Evolutionary conservation across 1,140 invertebrate species (phyloP), one percentile per base, ranked within the genome.

Genomic region (Drosophila guanche): DNA sequence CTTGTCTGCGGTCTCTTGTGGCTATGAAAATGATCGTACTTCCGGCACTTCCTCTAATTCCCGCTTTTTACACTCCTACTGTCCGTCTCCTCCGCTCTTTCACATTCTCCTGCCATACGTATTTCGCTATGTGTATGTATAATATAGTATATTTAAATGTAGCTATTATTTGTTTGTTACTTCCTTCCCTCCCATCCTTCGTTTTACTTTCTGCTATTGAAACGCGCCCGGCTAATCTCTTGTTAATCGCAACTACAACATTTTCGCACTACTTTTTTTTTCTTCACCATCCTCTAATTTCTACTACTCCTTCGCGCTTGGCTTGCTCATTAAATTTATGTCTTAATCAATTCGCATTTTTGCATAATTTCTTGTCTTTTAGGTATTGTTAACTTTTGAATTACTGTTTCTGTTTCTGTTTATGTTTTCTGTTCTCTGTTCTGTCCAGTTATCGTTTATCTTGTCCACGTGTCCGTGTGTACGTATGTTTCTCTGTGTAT

Each of bases 331-430:
- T 85, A 63, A 61, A 63, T 79, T 79, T 90, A 89, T 71, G 72
- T 83, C 76, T 83, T 88, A 83, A 79, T 83, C 72, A 83, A 88
- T 86, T 88, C 86, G 78, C 68, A 85, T 72, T 71, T 81, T 89
- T 89, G 78, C 72, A 76, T 84, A 86, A 70, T 90, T 83, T 89
- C 68, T 86, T 73, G 86, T 89, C 86, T 89, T 89, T 89, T 89
- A 72, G 86, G 86, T 89, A 85, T 89, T 89, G 86, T 89, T 89
- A 89, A 89, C 86, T 89, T 89, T 89, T 89, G 85, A 89, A 85
- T 86, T 74, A 79, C 72, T 85, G 73, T 78, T 80, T 58, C 63
- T 78, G 65, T 70, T 45, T 56, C 57, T 74, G 59, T 61, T 63
- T 53, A 29, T 41, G 62, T 37, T 33, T 37, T 6, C 16, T 20